Base-by-base conservation (phyloP, 2,797 vertebrate genomes). In the Hypotaenidia philippensis region DNA sequence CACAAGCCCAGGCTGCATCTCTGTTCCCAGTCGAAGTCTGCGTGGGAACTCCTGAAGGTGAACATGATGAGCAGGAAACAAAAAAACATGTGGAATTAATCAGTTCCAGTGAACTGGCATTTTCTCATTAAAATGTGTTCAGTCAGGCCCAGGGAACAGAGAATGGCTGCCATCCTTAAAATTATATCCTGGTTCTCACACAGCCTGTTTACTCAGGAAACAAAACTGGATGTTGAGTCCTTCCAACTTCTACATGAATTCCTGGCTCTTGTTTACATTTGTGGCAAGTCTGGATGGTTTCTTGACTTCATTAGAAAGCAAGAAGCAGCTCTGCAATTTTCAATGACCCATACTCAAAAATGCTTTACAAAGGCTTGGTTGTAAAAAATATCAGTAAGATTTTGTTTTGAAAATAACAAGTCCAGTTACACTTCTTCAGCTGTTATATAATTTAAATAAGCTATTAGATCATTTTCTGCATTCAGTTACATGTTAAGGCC, bases 81-180 rank as follows among this genome's bases (percentile, higher is more conserved):
- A 75, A 56, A 87, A 79, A 89, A 94, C 59, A 66, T n/a, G 38
- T 80, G 72, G 63, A 93, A 57, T 83, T 80, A 80, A 89, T 93
- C 76, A 45, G 69, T 83, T 94, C 57, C 82, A 87, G 32, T 71
- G 79, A 95, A 83, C 27, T 74, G 89, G 23, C 34, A 52, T 91
- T 93, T 93, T 92, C 91, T 93, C 75, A 83, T 91, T 90, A 96
- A 93, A 76, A 82, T 63, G 27, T 63, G 29, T 92, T 92, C 81
- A 63, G 66, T 87, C n/a, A 92, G 83, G 38, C 38, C 74, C 55
- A 40, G 55, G n/a, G 66, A 82, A 50, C 0, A 0, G 22, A 84
- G 81, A 57, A 92, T 55, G 56, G 50, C 74, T 94, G 61, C 90
- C 45, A 56, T 84, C 57, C 52, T 47, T 65, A 72, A 90, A 88